phyloP scores from a whole-genome alignment of 2,888 invertebrate genomes.

The Drosophila mercatorum region DNA sequence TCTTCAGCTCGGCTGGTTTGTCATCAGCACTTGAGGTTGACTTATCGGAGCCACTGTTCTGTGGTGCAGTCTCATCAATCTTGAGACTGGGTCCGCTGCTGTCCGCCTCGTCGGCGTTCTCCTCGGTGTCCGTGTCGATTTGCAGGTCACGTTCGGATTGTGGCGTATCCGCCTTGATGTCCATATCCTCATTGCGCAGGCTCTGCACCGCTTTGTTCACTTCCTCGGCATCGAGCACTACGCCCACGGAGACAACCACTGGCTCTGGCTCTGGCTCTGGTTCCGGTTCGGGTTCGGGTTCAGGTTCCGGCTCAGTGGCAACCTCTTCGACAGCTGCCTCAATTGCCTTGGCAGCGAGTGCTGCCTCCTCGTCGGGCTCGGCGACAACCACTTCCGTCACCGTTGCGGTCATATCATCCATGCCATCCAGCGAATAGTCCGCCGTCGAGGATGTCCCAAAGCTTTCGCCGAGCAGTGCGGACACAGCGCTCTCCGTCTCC shows the following conservation, averaged over 20 bases:
- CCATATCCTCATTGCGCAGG: conserved; percentile 89
- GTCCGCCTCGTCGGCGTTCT: conserved; percentile 87
- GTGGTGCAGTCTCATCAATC: conserved; percentile 74
- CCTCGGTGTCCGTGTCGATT: conserved; percentile 94
- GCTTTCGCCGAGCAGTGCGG: conserved; percentile 93
- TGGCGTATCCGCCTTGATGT: conserved; percentile 93
- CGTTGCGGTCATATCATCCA: conserved; percentile 73
- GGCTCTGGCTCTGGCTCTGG: conserved; percentile 85
- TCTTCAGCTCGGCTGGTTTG: conserved; percentile 11
- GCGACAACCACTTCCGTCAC: conserved; percentile 82
- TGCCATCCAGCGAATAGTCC: conserved; percentile 85
- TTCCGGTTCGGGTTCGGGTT: conserved; percentile 83
- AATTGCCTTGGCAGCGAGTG: conserved; percentile 80
- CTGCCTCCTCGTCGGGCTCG: conserved; percentile 85
- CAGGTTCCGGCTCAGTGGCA: conserved; percentile 82
- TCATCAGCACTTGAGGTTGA: conserved; percentile 24
- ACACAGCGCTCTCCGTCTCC: conserved; percentile 96
- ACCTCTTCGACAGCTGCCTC: conserved; percentile 78
- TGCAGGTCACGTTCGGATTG: conserved; percentile 93
- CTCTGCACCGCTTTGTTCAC: conserved; percentile 94
- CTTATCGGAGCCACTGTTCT: conserved; percentile 43
- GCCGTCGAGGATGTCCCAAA: conserved; percentile 88
- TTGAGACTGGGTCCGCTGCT: conserved; percentile 82
- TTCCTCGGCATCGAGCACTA: conserved; percentile 87
- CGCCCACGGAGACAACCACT: conserved; percentile 87